These are phyloP conservation scores for Australoheros facetus DNA, from an alignment of 2,797 vertebrate genomes.

Conservation along the genomic window DNA sequence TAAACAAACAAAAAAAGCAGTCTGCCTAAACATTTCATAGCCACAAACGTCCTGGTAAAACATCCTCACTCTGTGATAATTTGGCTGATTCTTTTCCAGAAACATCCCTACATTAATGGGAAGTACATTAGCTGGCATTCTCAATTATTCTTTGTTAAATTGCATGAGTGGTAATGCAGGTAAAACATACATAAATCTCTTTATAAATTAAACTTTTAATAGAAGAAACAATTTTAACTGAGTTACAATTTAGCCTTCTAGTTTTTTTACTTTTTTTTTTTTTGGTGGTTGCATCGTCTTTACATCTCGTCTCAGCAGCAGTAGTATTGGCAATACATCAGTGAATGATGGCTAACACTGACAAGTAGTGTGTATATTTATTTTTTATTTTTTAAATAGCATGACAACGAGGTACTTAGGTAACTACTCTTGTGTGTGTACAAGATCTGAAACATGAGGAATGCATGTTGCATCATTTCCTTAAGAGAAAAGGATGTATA, in stretches of 20 bases:
- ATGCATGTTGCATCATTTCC: constrained; percentile 38
- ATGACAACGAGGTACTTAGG: constrained; percentile 36
- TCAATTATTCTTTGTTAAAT: constrained; percentile 17
- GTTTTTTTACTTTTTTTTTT: constrained; percentile 15
- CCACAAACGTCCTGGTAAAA: not conserved
- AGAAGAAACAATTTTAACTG: constrained; percentile 35
- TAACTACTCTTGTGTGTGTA: constrained; percentile 21
- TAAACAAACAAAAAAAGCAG: not conserved
- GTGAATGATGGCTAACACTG: constrained; percentile 43
- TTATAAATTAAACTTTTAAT: constrained; percentile 19
- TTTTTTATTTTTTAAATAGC: not conserved
- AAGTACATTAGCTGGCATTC: constrained; percentile 26
- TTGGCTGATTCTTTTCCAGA: constrained; percentile 40
- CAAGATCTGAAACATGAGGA: constrained; percentile 47
- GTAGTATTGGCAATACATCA: constrained; percentile 42
- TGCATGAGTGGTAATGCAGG: constrained; percentile 28
- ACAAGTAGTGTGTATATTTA: not conserved
- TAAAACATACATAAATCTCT: constrained; percentile 18
- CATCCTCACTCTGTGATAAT: constrained; percentile 44
- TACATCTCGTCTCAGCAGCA: constrained; percentile 38
- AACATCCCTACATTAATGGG: constrained; percentile 6
- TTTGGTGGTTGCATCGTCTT: constrained; percentile 39
- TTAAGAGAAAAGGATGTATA: constrained; percentile 5
- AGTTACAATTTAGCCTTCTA: constrained; percentile 22
- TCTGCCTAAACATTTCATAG: not conserved